Conservation (phyloP, 2,888 invertebrate genomes). For the Mylabris sibirica region DNA sequence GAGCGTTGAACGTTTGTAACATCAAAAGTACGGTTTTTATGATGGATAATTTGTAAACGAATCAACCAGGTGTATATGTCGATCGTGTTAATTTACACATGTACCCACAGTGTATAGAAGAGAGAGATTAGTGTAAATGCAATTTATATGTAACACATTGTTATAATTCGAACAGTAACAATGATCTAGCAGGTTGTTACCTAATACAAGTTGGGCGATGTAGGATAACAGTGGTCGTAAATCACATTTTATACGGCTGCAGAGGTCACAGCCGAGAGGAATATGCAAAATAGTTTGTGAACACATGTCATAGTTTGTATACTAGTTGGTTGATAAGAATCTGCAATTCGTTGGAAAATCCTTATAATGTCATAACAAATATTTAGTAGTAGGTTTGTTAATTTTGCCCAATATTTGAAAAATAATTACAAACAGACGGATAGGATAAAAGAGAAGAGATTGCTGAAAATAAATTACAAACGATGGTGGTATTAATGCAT, state of each 20-base stretch:
- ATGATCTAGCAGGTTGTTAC: conserved; percentile 27
- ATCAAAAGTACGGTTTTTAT: background rate
- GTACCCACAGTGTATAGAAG: too few relatives aligned
- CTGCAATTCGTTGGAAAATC: conserved; percentile 6
- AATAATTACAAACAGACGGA: background rate
- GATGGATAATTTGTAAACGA: background rate
- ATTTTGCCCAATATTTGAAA: background rate
- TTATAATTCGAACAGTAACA: conserved; percentile 16
- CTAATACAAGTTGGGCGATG: conserved; percentile 17
- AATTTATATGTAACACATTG: conserved; percentile 10
- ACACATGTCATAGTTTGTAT: conserved; percentile 17
- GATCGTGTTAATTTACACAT: background rate
- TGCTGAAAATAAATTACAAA: background rate
- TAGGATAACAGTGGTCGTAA: conserved; percentile 33
- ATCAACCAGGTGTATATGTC: background rate
- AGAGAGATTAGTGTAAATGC: background rate
- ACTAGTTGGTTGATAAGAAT: conserved; percentile 10
- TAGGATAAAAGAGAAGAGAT: background rate
- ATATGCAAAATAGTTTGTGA: conserved; percentile 18
- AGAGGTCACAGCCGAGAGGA: conserved; percentile 31
- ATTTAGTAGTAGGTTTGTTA: background rate
- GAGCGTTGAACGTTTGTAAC: background rate
- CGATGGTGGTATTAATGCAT: background rate
- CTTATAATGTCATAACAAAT: conserved; percentile 7
- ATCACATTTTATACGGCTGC: conserved; percentile 38